phyloP scores from a whole-genome alignment of 2,113 vertebrate genomes.

The Corythornis vintsioides region DNA sequence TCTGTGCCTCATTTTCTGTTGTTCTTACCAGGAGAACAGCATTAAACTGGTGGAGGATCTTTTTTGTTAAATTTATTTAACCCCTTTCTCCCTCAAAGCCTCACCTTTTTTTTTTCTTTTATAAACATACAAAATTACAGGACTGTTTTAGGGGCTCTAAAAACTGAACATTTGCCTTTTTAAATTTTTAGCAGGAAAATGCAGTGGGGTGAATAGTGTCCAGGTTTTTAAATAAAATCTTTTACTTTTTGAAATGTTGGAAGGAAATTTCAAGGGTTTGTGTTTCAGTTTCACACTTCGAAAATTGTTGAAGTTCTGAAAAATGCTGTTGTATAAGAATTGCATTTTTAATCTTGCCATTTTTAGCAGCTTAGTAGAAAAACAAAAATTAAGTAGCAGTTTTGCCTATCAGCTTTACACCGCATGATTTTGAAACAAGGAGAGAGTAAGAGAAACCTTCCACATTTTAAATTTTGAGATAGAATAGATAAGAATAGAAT shows the following conservation, averaged over 20 bases:
- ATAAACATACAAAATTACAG: too few relatives aligned
- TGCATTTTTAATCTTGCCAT: not conserved
- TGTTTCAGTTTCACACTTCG: not conserved
- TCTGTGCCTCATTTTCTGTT: not conserved
- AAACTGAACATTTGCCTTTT: not conserved
- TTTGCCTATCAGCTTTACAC: not conserved
- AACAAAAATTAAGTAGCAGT: not conserved
- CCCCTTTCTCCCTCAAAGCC: accelerated
- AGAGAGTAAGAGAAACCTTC: not conserved
- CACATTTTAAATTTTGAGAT: not conserved
- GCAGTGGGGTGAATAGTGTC: not conserved
- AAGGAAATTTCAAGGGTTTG: not conserved
- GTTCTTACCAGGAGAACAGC: not conserved
- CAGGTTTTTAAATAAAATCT: not conserved
- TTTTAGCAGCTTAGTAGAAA: not conserved
- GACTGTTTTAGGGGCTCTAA: not conserved
- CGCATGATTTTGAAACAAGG: not conserved
- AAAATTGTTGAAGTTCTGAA: not conserved
- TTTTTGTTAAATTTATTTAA: not conserved
- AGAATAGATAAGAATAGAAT: not conserved
- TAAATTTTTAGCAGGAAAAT: not conserved
- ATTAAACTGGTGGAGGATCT: not conserved
- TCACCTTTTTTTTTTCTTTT: not conserved
- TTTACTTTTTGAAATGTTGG: not conserved
- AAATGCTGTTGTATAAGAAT: not conserved